Evolutionary conservation across 1,140 invertebrate genomes (phyloP), one percentile per base, ranked within the genome.

Genomic region (Drosophila tristis): DNA sequence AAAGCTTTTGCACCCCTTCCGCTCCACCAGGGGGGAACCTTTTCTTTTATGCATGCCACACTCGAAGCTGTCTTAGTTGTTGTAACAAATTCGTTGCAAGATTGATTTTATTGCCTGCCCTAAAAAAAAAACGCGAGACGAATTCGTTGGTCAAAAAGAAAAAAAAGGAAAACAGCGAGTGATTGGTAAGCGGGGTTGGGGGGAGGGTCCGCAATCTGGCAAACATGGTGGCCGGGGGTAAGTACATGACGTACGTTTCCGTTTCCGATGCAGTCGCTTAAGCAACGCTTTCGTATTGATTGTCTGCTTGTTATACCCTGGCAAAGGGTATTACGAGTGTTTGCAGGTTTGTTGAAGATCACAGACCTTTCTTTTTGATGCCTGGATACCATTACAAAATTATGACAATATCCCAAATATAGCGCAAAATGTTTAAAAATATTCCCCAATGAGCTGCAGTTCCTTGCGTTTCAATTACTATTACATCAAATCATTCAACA

Each of bases 171-270:
- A 59, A 39, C 71, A 56, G 65, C 64, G 26, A 70, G 63, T 57
- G 66, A 70, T 70, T 66, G 66, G 68, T 47, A 25, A 54, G 9
- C 39, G 43, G 23, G 23, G 2, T 25, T 16, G 16, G 23, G 42
- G 9, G 43, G 54, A 45, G 9, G 9, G 35, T 13, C 31, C 8
- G 48, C 65, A 75, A 78, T 75, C 71, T 77, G 57, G 57, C 49
- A 63, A 64, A 56, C 13, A 72, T 67, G 84, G 79, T 35, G 31
- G 31, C 31, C 2, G 35, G 35, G 35, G 11, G 3, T 11, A 90
- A 80, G 79, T 84, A 89, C 84, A 89, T 80, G 84, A 80, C 79
- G 84, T 81, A 76, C 84, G 80, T 89, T 89, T 89, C 84, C 84
- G 84, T 71, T 89, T 89, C 84, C 79, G 84, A 49, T 81, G 77